Base-by-base conservation (phyloP, 1,140 invertebrate genomes). In the Charaxes varanes region DNA sequence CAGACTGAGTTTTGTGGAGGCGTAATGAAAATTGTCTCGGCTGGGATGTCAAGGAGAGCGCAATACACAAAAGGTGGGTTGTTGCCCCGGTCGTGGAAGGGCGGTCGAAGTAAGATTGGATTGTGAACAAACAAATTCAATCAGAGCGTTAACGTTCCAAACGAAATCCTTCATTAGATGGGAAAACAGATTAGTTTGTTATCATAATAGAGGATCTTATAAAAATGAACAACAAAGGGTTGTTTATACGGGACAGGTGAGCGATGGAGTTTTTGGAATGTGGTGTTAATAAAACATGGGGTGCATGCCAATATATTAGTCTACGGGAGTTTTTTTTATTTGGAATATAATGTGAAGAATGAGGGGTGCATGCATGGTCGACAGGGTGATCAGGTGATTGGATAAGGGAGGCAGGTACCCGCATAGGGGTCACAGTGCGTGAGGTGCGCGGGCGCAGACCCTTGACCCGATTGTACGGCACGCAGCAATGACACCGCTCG, bases 401-500 rank as follows among this genome's bases (percentile, higher is more conserved):
- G 12, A 55, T 67, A 56, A 57, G 59, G 71, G 68, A 44, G 38
- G 56, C 70, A 74, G 77, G 72, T 78, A 68, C 59, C 58, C 62
- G 62, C 40, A 57, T 53, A 30, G 42, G 53, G 58, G 56, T 49
- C 41, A 17, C 21, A 35, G 37, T 26, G 45, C 48, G 45, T 53
- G 48, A 41, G 48, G 57, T 53, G 65, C 61, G 59, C 60, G 45
- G 50, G 53, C 61, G 61, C 59, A 48, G 45, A 72, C 73, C 76
- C 78, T 78, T 80, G 76, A 80, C 76, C 78, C 64, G 69, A 72
- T 72, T 82, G 67, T 70, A 77, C 74, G 74, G 68, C 73, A 76
- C 77, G 70, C 76, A 79, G 78, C 73, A 78, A 74, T 82, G 78
- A 80, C 78, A 82, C 76, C 67, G 74, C 50, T 82, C 71, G 73